phyloP scores from a whole-genome alignment of 2,888 invertebrate species.

The Amiota communis region DNA sequence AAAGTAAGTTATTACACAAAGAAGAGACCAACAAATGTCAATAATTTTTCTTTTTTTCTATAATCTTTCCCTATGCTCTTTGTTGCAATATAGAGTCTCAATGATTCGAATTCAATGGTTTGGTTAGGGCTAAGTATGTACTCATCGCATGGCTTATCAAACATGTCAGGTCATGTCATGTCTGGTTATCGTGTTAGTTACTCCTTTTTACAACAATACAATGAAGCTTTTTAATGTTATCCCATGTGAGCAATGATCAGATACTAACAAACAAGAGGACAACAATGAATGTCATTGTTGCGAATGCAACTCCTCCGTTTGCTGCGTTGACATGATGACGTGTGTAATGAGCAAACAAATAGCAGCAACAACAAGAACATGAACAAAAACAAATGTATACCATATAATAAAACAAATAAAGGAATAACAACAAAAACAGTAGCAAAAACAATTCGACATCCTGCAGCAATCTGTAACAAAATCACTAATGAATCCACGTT shows the following conservation, averaged over 20 bases:
- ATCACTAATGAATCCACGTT: conserved; percentile 36
- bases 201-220: no score
- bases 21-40: no score
- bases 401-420: conserved; percentile 11
- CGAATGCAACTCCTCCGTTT: not conserved
- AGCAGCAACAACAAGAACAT: conserved; percentile 23
- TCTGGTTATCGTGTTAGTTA: conserved; percentile 10
- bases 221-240: no score
- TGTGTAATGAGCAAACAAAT: conserved; percentile 65
- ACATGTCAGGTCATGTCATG: conserved; percentile 43
- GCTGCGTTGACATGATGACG: conserved; percentile 59
- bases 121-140: no score
- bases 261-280: no score
- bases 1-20: no score
- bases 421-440: conserved; percentile 16
- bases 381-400: conserved; percentile 6
- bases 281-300: not conserved
- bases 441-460: conserved; percentile 35
- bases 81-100: no score
- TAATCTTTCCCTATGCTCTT: no score
- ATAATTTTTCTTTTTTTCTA: no score
- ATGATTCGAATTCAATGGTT: no score
- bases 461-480: conserved; percentile 50
- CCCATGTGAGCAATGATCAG: no score
- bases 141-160: no score